Evolutionary conservation across 1,140 invertebrate genomes (phyloP).

Genomic region (Eurosta solidaginis): DNA sequence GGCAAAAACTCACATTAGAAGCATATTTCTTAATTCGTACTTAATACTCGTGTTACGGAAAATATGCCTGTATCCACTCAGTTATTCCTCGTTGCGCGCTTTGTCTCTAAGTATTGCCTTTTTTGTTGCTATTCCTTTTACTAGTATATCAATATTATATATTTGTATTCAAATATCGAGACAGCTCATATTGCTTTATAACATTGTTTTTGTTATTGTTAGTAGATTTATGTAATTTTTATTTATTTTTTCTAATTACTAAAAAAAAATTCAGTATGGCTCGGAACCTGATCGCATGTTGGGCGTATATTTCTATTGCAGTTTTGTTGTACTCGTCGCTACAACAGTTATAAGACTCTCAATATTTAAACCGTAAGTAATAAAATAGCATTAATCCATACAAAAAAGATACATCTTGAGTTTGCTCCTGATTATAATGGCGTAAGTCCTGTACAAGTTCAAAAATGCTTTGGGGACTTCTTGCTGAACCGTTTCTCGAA

Average conservation of each 20-base stretch:
- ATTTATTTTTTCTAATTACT: constrained; percentile 31
- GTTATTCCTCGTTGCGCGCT: no score
- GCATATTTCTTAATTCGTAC: no score
- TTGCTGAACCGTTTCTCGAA: no score
- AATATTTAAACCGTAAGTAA: constrained; percentile 69
- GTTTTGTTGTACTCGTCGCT: constrained; percentile 72
- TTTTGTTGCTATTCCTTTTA: no score
- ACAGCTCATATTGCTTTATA: neutral
- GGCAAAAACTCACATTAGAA: no score
- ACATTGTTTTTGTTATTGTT: neutral
- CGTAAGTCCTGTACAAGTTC: no score
- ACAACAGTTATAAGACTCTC: constrained; percentile 69
- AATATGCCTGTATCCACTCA: no score
- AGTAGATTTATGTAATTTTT: neutral
- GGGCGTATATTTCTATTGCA: constrained; percentile 81
- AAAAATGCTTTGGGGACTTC: no score
- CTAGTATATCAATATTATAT: neutral
- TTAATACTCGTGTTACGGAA: no score
- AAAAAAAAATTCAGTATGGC: constrained; percentile 75
- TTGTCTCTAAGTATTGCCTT: no score
- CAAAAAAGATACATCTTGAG: neutral
- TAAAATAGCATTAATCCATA: neutral
- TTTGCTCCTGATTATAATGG: no score
- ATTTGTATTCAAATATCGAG: neutral
- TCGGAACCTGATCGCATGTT: constrained; percentile 82